phyloP scores from a whole-genome alignment of 92 coral and sea anemone genomes.

The Micromussa lordhowensis region DNA sequence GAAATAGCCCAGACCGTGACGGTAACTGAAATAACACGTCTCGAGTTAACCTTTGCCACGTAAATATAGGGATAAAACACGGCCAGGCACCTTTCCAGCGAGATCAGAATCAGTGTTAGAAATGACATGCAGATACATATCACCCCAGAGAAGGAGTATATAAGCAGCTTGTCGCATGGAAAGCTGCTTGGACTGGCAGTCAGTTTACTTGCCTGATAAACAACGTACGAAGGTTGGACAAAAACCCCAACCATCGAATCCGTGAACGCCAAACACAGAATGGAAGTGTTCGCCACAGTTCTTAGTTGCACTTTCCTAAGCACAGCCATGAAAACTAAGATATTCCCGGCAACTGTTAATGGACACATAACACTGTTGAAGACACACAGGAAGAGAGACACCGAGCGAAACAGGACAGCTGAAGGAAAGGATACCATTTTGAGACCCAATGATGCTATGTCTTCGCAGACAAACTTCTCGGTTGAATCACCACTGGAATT shows the following conservation, averaged over 20 bases:
- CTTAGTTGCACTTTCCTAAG: conserved; percentile 69
- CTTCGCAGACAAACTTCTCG: conserved; percentile 27
- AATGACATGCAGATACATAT: conserved; percentile 78
- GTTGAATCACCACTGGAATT: not conserved
- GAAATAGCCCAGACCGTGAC: conserved; percentile 61
- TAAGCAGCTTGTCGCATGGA: conserved; percentile 69
- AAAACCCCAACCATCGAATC: conserved; percentile 71
- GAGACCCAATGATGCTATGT: conserved; percentile 10
- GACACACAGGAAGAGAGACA: conserved; percentile 61
- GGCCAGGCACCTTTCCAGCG: conserved; percentile 76
- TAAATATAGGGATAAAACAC: conserved; percentile 79
- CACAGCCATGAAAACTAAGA: conserved; percentile 74
- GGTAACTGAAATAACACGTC: conserved; percentile 30
- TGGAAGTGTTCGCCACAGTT: conserved; percentile 73
- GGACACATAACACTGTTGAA: conserved; percentile 73
- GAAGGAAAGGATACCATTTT: conserved; percentile 41
- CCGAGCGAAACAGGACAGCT: conserved; percentile 14
- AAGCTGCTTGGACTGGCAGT: conserved; percentile 25
- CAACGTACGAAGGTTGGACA: conserved; percentile 78
- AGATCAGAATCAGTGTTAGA: conserved; percentile 72
- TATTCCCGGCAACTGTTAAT: conserved; percentile 65
- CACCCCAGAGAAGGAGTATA: conserved; percentile 70
- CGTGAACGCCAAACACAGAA: conserved; percentile 74
- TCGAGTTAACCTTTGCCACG: conserved; percentile 50
- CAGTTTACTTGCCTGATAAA: conserved; percentile 77